Conservation (phyloP, 2,888 invertebrate genomes). For the Himalopsyche japonica region DNA sequence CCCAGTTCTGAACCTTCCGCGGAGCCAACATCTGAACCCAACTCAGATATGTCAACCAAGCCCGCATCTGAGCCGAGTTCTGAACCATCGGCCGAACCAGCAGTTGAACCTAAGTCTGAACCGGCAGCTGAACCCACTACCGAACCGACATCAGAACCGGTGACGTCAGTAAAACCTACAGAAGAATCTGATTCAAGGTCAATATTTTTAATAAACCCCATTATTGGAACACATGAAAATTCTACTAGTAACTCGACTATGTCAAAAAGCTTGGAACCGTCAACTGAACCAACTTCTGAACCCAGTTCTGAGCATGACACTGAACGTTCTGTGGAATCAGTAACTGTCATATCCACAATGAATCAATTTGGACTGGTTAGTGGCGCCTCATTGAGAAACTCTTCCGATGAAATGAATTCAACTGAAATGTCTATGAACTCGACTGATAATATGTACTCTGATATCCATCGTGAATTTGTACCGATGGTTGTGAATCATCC, state of each 20-base stretch:
- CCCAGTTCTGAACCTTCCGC: slow-evolving; percentile 20
- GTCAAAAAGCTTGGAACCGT: slow-evolving; percentile 41
- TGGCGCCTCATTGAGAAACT: background rate
- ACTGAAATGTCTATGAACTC: background rate
- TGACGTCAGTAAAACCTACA: background rate
- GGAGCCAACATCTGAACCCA: slow-evolving; percentile 36
- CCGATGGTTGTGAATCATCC: background rate
- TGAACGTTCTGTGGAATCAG: slow-evolving; percentile 41
- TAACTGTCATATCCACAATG: slow-evolving; percentile 31
- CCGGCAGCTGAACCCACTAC: too few relatives aligned
- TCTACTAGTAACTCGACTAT: slow-evolving; percentile 44
- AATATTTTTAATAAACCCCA: slow-evolving; percentile 41
- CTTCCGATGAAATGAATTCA: background rate
- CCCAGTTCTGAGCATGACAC: slow-evolving; percentile 43
- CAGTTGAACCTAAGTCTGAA: slow-evolving; percentile 36
- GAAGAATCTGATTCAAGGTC: background rate
- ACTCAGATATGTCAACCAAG: slow-evolving; percentile 6
- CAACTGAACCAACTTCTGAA: slow-evolving; percentile 41
- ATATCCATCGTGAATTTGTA: background rate
- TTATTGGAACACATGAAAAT: slow-evolving; percentile 45
- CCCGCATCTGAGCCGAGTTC: slow-evolving; percentile 42
- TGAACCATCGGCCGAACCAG: slow-evolving; percentile 36
- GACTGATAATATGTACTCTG: background rate
- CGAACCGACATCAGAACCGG: slow-evolving; percentile 23
- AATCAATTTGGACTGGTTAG: background rate